Evolutionary conservation across 2,888 invertebrate species (phyloP), one percentile per base, ranked within the genome.

Genomic region (Notodonta ziczac): DNA sequence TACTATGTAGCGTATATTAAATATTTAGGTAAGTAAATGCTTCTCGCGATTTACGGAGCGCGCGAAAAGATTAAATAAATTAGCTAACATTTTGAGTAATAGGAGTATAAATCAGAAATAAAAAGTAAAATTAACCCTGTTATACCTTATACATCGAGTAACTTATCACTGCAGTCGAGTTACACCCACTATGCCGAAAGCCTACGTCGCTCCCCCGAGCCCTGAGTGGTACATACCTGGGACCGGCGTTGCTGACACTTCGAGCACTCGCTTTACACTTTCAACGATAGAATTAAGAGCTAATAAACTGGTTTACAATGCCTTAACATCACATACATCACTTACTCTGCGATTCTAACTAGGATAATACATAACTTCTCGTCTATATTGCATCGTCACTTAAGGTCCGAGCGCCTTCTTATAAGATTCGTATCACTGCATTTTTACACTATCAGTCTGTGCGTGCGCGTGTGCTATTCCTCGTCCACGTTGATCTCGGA

Each of bases 401-500:
- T 76, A 79, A 73, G 81, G 81, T 78, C 76, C 76, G 60, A 77
- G 80, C 76, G 73, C 74, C 70, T 69, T 14, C 13, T 52, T 52
- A 32, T 52, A 35, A 65, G 69, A 72, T 65, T 67, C 66, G 69
- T 74, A 72, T 77, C 77, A 79, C 82, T 77, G 80, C 72, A 69
- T 63, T 81, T 86, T 78, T 79, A 85, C 89, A 89, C 87, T 84
- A 80, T 82, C 82, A 80, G 88, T 84, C 83, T 74, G 73, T 70
- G 58, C 60, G 58, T 46, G 40, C 59, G 56, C 61, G 65, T 48
- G 60, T 59, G 86, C 85, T 90, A 93, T 82, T 93, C 93, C 75
- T 93, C 93, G 83, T 93, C 93, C 63, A 93, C 93, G 85, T 93
- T 93, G 85, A 93, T 93, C 81, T 93, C 93, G 55, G 93, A 93